Evolutionary conservation across 2,113 vertebrate genomes (phyloP), one percentile per base, ranked within the genome.

Genomic region (Equus quagga): DNA sequence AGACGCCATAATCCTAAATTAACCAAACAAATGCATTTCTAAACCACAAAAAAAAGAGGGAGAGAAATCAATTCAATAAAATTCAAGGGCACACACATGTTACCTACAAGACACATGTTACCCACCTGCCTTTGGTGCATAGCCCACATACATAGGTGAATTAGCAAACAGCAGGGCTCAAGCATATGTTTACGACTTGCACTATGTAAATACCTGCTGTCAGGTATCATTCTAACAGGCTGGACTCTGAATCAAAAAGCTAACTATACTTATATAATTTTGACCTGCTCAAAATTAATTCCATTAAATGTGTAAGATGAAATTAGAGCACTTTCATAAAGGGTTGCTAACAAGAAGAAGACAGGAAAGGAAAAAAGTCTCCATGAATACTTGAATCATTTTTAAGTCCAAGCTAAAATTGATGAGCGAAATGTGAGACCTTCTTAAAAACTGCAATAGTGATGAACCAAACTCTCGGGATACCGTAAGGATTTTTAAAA

Each of bases 241-340:
- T 19, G 65, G n/a, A 36, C 14, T 93, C 85, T 73, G 41, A 91
- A 79, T 28, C 19, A 46, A 84, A 33, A 78, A 72, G 13, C 23
- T 41, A 58, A 95, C 21, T 96, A 26, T 18, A 65, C 8, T 49
- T 73, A 73, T 10, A 70, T 44, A 62, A 86, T 56, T 44, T 15
- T 87, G 60, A 81, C 28, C 33, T 65, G 6, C 62, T 91, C 44
- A 85, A 44, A 94, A 75, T 76, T 92, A 97, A 64, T 33, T 87
- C 23, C 69, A 90, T 56, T 89, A 69, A 58, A 89, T 75, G 67
- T 80, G 28, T 26, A 69, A 69, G 19, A 70, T 70, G 21, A 76
- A 79, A 92, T 46, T 79, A 96, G n/a, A 94, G 13, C 28, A 92
- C 21, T 54, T 54, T 54, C 92, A 90, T 26, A 65, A 46, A 94